Evolutionary conservation across 1,140 invertebrate genomes (phyloP).

Genomic region (Maniola jurtina): DNA sequence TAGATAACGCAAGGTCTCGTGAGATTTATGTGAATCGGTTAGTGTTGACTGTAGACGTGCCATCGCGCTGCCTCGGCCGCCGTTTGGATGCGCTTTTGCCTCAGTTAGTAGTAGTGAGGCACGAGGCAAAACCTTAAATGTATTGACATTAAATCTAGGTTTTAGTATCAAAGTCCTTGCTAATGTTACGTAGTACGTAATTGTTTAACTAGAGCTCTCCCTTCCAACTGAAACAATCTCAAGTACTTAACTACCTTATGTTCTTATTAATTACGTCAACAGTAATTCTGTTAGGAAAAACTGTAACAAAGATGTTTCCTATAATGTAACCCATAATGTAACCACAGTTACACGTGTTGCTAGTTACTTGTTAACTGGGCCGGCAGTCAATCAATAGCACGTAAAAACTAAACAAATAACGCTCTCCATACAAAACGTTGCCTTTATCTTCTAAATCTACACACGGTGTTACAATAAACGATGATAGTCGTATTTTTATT

Average conservation of each 20-base stretch:
- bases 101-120: too few relatives aligned
- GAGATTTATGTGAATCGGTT: too few relatives aligned
- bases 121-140: too few relatives aligned
- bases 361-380: constrained; percentile 38
- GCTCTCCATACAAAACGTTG: constrained; percentile 22
- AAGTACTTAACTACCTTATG: background rate
- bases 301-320: constrained; percentile 20
- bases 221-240: background rate
- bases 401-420: constrained; percentile 55
- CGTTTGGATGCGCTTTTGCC: too few relatives aligned
- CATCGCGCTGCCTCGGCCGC: too few relatives aligned
- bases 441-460: constrained; percentile 11
- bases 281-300: constrained; percentile 5
- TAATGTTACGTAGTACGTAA: too few relatives aligned
- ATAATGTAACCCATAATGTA: constrained; percentile 16
- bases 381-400: constrained; percentile 60
- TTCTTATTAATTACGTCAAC: background rate
- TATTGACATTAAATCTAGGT: too few relatives aligned
- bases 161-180: too few relatives aligned
- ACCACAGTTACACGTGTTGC: constrained; percentile 39
- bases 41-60: too few relatives aligned
- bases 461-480: constrained; percentile 2
- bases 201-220: background rate
- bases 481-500: constrained; percentile 6
- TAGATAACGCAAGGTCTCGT: too few relatives aligned